A percentile compares a stretch with the other conserved stretches of the same genome.
phyloP scores from a whole-genome alignment of 2,113 vertebrate genomes.

The Gnathonemus longibarbis region DNA sequence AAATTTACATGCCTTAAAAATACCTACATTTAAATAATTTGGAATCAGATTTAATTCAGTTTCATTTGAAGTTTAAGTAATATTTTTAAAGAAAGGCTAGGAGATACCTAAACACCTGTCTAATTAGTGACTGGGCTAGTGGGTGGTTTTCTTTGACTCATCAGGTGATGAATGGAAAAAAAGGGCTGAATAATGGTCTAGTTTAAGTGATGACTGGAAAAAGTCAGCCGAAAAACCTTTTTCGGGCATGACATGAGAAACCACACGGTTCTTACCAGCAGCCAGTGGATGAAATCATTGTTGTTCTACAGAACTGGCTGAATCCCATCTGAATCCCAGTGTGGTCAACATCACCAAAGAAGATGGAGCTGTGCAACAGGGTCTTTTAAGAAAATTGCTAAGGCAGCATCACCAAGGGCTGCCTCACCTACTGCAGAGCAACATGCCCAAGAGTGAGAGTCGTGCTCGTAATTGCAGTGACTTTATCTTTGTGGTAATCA shows the following conservation, averaged over 20 bases:
- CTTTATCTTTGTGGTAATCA: not conserved
- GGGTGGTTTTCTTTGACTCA: not conserved
- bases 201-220: not conserved
- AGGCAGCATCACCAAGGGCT: conserved; percentile 77
- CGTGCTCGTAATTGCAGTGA: not conserved
- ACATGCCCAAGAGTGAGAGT: conserved; percentile 77
- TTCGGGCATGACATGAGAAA: not conserved
- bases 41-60: not conserved
- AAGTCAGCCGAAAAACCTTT: not conserved
- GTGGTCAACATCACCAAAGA: conserved; percentile 36
- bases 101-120: not conserved
- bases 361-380: conserved; percentile 37
- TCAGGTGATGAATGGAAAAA: not conserved
- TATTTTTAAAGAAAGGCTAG: not conserved
- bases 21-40: not conserved
- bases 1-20: not conserved
- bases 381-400: conserved; percentile 69
- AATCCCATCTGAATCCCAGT: conserved; percentile 45
- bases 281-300: not conserved
- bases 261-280: not conserved
- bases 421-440: conserved; percentile 88
- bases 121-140: not conserved
- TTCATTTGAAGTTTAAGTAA: not conserved
- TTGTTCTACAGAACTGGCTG: conserved; percentile 56
- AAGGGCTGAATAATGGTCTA: not conserved